Evolutionary conservation across 2,113 vertebrate genomes (phyloP), one percentile per base, ranked within the genome.

Genomic region (Scolopax mira): DNA sequence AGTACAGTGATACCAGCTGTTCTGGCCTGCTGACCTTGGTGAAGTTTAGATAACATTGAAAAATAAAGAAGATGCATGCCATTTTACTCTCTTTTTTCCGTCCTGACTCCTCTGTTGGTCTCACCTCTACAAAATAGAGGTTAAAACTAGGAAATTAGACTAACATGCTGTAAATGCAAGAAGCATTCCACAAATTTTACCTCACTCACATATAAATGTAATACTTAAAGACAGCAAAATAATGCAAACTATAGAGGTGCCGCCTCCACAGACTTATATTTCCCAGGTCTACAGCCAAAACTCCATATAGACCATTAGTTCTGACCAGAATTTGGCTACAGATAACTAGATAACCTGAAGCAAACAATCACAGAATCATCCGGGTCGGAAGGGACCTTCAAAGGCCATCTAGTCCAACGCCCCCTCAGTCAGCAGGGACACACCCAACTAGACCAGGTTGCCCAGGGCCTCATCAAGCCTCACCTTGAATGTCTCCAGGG

Each of bases 11-110:
- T 37, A 93, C 73, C 94, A 95, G 92, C 88, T 97, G 86, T 54
- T 91, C 66, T 67, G 78, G 92, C 79, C 96, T 94, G 71, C 66
- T 93, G 93, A 97, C 94, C 93, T 96, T 94, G 79, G 25, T 44
- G 65, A 65, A 93, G 72, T 91, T 44, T 54, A 88, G 33, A 64
- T 39, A 92, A 79, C 15, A 72, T 0, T 85, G 58, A 49, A 52
- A 52, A 51, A 51, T 88, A 96, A 94, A 64, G 87, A 88, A 67
- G 15, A 73, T 24, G 6, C 7, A 79, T 52, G 17, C 42, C 39
- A 66, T 46, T 82, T 79, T 35, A 46, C 42, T 52, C 3, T 23
- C 31, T 41, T 62, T 80, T 35, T 55, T 13, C 28, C 46, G 15
- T 73, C 49, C 16, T 3, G 16, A 60, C 28, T 52, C 23, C 19